Conservation (phyloP, 2,888 invertebrate genomes). For the Scrobipalpa costella region DNA sequence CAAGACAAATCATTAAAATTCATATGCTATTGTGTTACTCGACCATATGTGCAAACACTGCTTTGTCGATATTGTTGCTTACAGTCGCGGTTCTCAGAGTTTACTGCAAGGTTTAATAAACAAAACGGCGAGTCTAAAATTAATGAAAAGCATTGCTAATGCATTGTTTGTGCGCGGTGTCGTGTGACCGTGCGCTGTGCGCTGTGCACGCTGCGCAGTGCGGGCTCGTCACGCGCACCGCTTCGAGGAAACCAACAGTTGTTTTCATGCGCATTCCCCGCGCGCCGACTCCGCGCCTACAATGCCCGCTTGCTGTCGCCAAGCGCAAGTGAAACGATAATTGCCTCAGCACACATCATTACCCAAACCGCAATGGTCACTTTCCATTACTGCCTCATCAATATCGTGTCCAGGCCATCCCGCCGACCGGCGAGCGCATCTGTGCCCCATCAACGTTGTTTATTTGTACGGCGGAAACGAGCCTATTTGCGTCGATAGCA, state of each 20-base stretch:
- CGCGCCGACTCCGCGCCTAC: constrained; percentile 58
- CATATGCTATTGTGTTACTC: constrained; percentile 36
- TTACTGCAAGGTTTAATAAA: constrained; percentile 50
- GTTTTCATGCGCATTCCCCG: constrained; percentile 72
- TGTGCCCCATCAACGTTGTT: constrained; percentile 65
- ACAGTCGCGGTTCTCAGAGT: constrained; percentile 43
- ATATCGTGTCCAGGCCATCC: constrained; percentile 44
- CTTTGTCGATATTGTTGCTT: constrained; percentile 41
- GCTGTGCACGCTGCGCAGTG: background rate
- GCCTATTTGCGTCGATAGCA: constrained; percentile 63
- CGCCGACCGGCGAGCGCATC: constrained; percentile 44
- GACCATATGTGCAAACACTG: constrained; percentile 45
- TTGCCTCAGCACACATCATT: constrained; percentile 48
- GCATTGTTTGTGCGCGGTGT: constrained; percentile 70
- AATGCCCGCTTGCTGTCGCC: constrained; percentile 49
- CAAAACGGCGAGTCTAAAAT: constrained; percentile 55
- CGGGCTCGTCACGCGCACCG: constrained; percentile 67
- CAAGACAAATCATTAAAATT: constrained; percentile 28
- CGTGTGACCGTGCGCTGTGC: constrained; percentile 65
- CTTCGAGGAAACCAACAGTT: constrained; percentile 75
- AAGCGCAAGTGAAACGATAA: constrained; percentile 51
- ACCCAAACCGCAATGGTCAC: constrained; percentile 44
- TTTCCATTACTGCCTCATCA: constrained; percentile 55
- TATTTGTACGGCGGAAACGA: constrained; percentile 64
- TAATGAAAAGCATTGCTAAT: constrained; percentile 67